phyloP scores from a whole-genome alignment of 1,140 invertebrate species.

The Drosophila nigromelanica region DNA sequence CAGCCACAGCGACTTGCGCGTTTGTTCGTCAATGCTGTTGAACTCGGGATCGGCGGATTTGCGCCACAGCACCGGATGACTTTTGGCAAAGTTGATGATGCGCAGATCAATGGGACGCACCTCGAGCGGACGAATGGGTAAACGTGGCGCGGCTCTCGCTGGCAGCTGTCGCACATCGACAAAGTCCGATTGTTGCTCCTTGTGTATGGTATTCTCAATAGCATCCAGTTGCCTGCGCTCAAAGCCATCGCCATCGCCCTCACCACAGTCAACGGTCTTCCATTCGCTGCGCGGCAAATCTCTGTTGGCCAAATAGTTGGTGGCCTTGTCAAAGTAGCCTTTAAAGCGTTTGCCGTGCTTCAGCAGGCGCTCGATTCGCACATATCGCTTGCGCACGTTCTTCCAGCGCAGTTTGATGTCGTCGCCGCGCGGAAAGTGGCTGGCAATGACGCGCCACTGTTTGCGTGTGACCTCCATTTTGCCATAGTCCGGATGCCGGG shows the following conservation, averaged over 20 bases:
- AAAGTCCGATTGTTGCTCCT: constrained; percentile 11
- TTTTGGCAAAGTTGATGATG: constrained; percentile 81
- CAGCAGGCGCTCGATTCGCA: constrained; percentile 69
- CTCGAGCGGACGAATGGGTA: constrained; percentile 56
- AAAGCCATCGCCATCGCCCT: constrained; percentile 72
- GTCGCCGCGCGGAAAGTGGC: constrained; percentile 72
- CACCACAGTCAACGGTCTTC: constrained; percentile 68
- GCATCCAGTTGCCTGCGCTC: constrained; percentile 69
- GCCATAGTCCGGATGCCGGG: constrained; percentile 74
- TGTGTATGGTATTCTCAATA: constrained; percentile 64
- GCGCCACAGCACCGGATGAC: constrained; percentile 78
- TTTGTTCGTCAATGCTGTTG: constrained; percentile 76
- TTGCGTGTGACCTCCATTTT: constrained; percentile 74
- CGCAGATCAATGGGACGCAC: constrained; percentile 66
- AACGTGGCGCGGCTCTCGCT: constrained; percentile 12
- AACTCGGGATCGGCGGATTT: constrained; percentile 72
- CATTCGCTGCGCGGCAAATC: constrained; percentile 66
- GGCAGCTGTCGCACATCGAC: constrained; percentile 5
- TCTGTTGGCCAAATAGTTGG: constrained; percentile 75
- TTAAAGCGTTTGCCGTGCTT: constrained; percentile 76
- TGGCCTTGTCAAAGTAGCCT: constrained; percentile 80
- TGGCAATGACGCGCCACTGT: constrained; percentile 75
- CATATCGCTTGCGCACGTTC: constrained; percentile 74
- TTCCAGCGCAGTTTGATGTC: constrained; percentile 78
- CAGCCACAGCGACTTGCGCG: constrained; percentile 67